Evolutionary conservation across 2,888 invertebrate genomes (phyloP).

Genomic region (Falcaria lacertinaria): DNA sequence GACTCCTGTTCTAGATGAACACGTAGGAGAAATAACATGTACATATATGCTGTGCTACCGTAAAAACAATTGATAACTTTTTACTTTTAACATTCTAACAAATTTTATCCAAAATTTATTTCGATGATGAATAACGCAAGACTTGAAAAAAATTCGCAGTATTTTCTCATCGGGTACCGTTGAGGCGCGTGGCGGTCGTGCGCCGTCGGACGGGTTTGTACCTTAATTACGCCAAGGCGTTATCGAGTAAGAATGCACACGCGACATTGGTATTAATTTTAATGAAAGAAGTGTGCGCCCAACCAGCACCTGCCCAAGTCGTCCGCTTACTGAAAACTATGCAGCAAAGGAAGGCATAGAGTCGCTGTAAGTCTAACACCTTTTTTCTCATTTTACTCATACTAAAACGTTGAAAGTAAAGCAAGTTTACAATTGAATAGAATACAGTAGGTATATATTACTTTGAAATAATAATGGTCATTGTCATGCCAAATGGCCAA

Average conservation of each 20-base stretch:
- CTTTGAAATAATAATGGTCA: too few species aligned
- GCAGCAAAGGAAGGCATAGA: conserved; percentile 23
- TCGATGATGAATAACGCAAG: too few species aligned
- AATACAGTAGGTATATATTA: too few species aligned
- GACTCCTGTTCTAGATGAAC: too few species aligned
- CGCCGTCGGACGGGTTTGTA: conserved; percentile 46
- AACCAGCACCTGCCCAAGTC: conserved; percentile 66
- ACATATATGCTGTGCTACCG: too few species aligned
- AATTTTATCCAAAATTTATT: too few species aligned
- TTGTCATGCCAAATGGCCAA: too few species aligned
- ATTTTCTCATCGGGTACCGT: conserved; percentile 29
- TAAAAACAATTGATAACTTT: too few species aligned
- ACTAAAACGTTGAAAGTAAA: too few species aligned
- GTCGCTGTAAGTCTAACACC: conserved; percentile 5
- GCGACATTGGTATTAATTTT: conserved; percentile 80
- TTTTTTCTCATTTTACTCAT: background rate
- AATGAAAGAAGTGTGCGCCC: conserved; percentile 78
- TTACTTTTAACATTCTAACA: too few species aligned
- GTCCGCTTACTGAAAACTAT: conserved; percentile 66
- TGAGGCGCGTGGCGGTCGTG: conserved; percentile 63
- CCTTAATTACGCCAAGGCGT: conserved; percentile 77
- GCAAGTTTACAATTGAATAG: too few species aligned
- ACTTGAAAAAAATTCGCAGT: background rate
- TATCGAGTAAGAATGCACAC: conserved; percentile 79
- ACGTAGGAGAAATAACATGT: too few species aligned